Evolutionary conservation across 2,797 vertebrate species (phyloP), one percentile per base, ranked within the genome.

Genomic region (Cichlasoma orientale): DNA sequence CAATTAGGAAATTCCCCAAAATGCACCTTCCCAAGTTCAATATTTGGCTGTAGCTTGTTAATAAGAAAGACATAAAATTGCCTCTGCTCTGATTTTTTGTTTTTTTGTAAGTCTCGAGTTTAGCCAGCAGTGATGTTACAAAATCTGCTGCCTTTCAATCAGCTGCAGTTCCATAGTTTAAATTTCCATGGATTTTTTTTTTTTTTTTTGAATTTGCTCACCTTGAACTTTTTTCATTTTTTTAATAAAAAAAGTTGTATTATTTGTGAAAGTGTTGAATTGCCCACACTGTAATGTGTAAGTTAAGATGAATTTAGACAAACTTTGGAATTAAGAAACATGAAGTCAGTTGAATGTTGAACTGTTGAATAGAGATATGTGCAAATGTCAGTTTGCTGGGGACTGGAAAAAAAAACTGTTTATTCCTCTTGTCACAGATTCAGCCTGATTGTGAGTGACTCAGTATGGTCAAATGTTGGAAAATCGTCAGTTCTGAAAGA

Each of bases 401-500:
- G 75, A 69, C 41, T 25, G 38, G 33, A 36, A 27, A 72, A 36
- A 72, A 70, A 77, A 50, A 68, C 63, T 50, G 63, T 68, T 68
- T 68, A 68, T 86, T 88, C 61, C 56, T 53, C 70, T 80, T 19
- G 7, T 77, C 38, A 56, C 5, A 25, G 73, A 79, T 68, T 79
- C 80, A 80, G 79, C 66, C 83, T 72, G 82, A 74, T 72, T 79
- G 70, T 75, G 70, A 84, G 75, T 55, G 74, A 80, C 72, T 82
- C 77, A 83, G 77, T 78, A 68, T 56, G 74, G 82, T 91, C 79
- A 82, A 85, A 82, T 85, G 72, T 78, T 91, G 82, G 74, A 90
- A 87, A 86, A 88, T 78, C 66, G 54, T 86, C 77, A 86, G 69
- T 56, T 86, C 71, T 79, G 74, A 91, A 84, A 90, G 78, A 91